Evolutionary conservation across 2,797 vertebrate genomes (phyloP), one percentile per base, ranked within the genome.

Genomic region (Epinephelus coioides): DNA sequence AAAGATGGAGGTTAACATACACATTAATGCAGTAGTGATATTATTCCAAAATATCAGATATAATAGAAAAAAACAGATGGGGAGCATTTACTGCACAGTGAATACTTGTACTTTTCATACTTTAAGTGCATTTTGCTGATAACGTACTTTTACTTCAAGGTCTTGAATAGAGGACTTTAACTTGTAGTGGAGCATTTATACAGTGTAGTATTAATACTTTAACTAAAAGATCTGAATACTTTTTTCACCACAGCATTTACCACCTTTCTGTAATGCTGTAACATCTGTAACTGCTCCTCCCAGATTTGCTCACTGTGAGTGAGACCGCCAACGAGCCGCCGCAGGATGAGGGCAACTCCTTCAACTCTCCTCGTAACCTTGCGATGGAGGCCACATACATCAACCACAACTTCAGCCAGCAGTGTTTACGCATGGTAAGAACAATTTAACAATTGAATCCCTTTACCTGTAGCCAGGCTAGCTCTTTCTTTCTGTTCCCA

Each of bases 361-460:
- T 99, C 90, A 99, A 99, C 92, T 99, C 98, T 0, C 98, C 98
- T 0, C 96, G 98, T 44, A 99, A 99, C 90, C 94, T 99, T 91
- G 98, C 98, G 9, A 99, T 99, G 98, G 98, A 99, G 89, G 98
- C 98, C 4, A 99, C 98, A 0, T 99, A 99, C 95, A 99, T 99
- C 95, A 99, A 99, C 93, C 98, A 99, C 93, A 99, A 99, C 94
- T 99, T 99, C 94, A 99, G 98, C 84, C 98, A 99, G 96, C 98
- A 99, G 91, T 99, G 98, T 87, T 90, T 99, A 84, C 96, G 97
- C 79, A 97, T 98, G 96, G 98, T 99, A 86, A 47, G 89, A 11
- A 2, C 1, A 0, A 12, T 43, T 10, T 43, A 43, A 7, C 10
- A 0, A 2, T 9, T 15, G 59, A 8, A 47, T 34, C 44, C 21